phyloP scores from a whole-genome alignment of 2,888 invertebrate species.

The Chironomus riparius region DNA sequence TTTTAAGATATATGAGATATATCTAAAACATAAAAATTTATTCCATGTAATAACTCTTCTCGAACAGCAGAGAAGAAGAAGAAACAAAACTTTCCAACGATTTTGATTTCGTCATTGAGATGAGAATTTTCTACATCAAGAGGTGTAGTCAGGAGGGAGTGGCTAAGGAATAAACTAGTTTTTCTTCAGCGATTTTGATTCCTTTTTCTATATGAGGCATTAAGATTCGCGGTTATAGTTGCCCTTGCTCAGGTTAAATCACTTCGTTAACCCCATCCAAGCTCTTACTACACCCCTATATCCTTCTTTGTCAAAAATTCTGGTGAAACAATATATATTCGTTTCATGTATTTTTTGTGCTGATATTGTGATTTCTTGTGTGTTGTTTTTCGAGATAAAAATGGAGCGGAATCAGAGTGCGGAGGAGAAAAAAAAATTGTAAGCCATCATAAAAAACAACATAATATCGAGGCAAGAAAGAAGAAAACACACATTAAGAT shows the following conservation, averaged over 20 bases:
- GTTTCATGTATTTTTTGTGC: neutral
- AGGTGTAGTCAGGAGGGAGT: too few species aligned
- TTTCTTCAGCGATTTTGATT: too few species aligned
- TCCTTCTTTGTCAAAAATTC: too few species aligned
- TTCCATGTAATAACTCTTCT: conserved; percentile 18
- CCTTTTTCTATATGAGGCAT: too few species aligned
- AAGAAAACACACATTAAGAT: too few species aligned
- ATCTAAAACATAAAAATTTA: neutral
- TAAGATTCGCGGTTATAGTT: too few species aligned
- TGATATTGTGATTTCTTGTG: neutral
- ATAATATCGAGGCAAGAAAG: neutral
- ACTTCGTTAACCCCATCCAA: too few species aligned
- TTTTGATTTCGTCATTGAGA: conserved; percentile 8
- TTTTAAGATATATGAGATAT: neutral
- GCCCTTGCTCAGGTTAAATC: too few species aligned
- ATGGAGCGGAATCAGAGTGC: too few species aligned
- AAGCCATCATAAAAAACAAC: neutral
- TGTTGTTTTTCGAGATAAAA: neutral
- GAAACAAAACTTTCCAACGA: neutral
- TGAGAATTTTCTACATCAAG: neutral
- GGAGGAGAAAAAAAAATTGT: neutral
- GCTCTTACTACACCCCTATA: too few species aligned
- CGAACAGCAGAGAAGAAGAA: neutral
- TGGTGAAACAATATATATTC: neutral
- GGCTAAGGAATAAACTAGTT: too few species aligned